phyloP scores from a whole-genome alignment of 2,888 invertebrate genomes.

The Hyposoter didymator region DNA sequence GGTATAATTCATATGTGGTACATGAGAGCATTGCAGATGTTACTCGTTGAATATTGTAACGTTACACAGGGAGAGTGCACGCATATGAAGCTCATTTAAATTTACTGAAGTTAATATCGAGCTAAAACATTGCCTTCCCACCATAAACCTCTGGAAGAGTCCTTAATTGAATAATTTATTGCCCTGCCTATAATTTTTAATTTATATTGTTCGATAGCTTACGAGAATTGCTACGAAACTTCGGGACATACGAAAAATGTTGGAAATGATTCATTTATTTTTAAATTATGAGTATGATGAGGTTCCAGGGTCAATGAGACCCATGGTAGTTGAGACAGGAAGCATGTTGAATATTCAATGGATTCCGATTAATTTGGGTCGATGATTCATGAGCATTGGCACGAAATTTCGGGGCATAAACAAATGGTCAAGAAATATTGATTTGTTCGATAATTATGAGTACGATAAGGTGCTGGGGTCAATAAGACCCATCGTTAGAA shows the following conservation, averaged over 20 bases:
- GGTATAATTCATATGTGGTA: slow-evolving; percentile 50
- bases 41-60: slow-evolving; percentile 47
- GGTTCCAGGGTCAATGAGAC: background rate
- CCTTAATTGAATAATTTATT: background rate
- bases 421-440: no score
- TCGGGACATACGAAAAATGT: background rate
- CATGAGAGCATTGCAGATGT: slow-evolving; percentile 58
- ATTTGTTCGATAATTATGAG: no score
- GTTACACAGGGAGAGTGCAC: slow-evolving; percentile 43
- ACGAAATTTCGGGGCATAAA: no score
- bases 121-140: background rate
- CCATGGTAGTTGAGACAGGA: background rate
- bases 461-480: no score
- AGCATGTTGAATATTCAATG: background rate
- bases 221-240: background rate
- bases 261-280: background rate
- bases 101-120: slow-evolving; percentile 41
- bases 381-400: no score
- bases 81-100: slow-evolving; percentile 34
- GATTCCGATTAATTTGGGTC: background rate
- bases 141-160: background rate
- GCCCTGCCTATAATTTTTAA: background rate
- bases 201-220: background rate
- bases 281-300: background rate
- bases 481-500: no score